Evolutionary conservation across 2,888 invertebrate species (phyloP).

Genomic region (Luffia ferchaultella): DNA sequence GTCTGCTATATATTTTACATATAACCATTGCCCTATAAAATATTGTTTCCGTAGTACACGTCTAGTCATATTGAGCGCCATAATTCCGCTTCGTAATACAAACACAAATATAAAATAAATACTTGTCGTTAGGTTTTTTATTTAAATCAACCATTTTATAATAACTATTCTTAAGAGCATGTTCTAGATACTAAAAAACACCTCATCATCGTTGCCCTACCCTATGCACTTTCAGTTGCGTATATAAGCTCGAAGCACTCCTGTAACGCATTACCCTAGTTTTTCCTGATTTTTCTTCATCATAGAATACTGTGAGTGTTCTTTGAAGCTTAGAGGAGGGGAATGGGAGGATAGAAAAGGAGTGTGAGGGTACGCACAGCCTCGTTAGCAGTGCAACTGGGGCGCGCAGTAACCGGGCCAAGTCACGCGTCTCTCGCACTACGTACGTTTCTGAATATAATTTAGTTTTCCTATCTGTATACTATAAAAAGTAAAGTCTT

Average conservation of each 20-base stretch:
- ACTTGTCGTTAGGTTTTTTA: no score
- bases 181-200: background rate
- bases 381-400: constrained; percentile 5
- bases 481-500: no score
- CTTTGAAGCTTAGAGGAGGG: background rate
- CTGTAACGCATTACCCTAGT: background rate
- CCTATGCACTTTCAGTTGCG: background rate
- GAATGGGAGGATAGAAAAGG: background rate
- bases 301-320: background rate
- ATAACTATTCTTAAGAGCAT: no score
- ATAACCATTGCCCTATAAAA: no score
- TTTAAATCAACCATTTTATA: no score
- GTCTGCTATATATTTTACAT: no score
- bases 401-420: constrained; percentile 1
- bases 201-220: background rate
- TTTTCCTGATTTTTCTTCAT: background rate
- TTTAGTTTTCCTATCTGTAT: no score
- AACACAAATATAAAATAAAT: no score
- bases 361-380: background rate
- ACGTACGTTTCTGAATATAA: background rate
- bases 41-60: no score
- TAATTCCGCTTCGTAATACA: no score
- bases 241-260: background rate
- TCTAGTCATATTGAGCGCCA: no score
- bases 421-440: background rate